Base-by-base conservation (phyloP, 2,797 vertebrate species). In the Sphenodon punctatus region DNA sequence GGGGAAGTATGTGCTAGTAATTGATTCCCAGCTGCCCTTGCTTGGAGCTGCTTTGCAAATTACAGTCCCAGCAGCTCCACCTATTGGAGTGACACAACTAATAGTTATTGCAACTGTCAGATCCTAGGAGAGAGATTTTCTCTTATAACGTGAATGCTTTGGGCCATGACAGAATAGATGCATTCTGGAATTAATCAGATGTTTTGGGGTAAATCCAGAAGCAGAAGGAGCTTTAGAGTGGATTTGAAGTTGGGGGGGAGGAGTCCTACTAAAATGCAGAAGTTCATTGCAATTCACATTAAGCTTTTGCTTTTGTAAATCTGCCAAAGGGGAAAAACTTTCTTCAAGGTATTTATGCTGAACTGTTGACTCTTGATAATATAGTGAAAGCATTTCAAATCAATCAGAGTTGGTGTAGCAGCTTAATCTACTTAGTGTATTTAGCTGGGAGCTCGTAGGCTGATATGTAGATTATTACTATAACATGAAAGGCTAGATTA, bases 271-370 rank as follows among this genome's bases (percentile, higher is more conserved):
- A 90, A 79, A 90, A 92, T 74, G 75, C 75, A 85, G 78, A 76
- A 78, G 80, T 90, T 88, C 79, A 81, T 91, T 89, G 82, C 80
- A 75, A 88, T 92, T 92, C 88, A 78, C 69, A 73, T 70, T 90
- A 85, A 91, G 86, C 81, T 90, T 89, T 74, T 78, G 65, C 77
- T 88, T 91, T 82, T 89, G 87, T 88, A 91, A 89, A 91, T 80
- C 78, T 89, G 71, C 78, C 77, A 90, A 82, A 82, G 75, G 81
- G 85, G 66, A 48, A 80, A 49, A 90, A 85, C 85, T 80, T 91
- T 91, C 88, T 92, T 90, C 19, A 4, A 91, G 86, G 78, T 88
- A 80, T 93, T 93, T 89, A 85, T 73, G 66, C 64, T 82, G 89
- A 94, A 90, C 78, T 85, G 76, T 87, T 79, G 84, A 85, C 78